phyloP scores from a whole-genome alignment of 2,888 invertebrate genomes.

The Lasioglossum morio region DNA sequence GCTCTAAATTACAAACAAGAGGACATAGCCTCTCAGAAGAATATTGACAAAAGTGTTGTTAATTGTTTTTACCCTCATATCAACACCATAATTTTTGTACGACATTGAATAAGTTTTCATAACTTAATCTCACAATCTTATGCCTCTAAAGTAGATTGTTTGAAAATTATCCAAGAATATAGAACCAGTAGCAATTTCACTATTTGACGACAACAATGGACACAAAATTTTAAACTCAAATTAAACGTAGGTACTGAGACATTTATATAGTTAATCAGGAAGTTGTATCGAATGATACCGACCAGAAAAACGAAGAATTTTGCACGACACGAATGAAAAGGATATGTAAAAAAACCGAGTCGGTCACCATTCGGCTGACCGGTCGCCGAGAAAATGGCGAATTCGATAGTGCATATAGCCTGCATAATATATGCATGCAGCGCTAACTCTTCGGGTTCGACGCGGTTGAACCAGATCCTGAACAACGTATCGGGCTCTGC shows the following conservation, averaged over 20 bases:
- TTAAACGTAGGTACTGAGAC: too few species aligned
- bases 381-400: neutral
- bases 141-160: too few species aligned
- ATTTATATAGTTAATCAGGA: too few species aligned
- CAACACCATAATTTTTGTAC: too few species aligned
- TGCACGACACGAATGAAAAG: neutral
- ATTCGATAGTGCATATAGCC: conserved; percentile 16
- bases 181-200: too few species aligned
- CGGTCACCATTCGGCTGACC: conserved; percentile 14
- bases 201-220: too few species aligned
- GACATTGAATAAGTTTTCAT: too few species aligned
- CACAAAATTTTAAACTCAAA: too few species aligned
- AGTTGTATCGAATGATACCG: neutral
- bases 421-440: conserved; percentile 51
- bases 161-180: too few species aligned
- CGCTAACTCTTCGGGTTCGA: conserved; percentile 46
- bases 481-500: conserved; percentile 43
- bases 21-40: too few species aligned
- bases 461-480: conserved; percentile 39
- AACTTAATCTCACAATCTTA: too few species aligned
- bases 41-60: neutral
- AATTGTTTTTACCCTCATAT: neutral
- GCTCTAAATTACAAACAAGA: too few species aligned
- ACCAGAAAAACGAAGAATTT: neutral
- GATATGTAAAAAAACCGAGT: neutral